These are phyloP conservation scores for Stichopus horrens DNA, from an alignment of 53 echinoderm and acorn worm species.

Conservation along the genomic window DNA sequence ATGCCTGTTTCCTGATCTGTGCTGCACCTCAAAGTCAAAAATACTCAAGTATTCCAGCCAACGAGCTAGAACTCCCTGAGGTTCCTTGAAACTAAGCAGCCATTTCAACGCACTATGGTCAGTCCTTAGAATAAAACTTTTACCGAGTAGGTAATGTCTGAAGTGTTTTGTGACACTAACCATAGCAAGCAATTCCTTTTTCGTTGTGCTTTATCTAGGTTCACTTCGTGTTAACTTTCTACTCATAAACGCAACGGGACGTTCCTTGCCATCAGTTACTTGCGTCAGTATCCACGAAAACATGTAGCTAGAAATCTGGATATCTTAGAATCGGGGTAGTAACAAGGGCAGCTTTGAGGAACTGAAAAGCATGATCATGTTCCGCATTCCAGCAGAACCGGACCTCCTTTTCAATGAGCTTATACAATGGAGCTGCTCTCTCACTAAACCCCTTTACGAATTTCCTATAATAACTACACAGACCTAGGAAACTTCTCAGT, in stretches of 20 bases:
- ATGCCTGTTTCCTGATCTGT: conserved; percentile 49
- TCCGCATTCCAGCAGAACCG: neutral
- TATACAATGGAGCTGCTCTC: conserved; percentile 53
- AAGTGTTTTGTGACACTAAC: conserved; percentile 49
- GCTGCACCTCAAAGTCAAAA: conserved; percentile 40
- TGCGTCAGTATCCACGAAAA: neutral
- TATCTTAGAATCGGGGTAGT: neutral
- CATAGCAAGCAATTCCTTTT: conserved; percentile 49
- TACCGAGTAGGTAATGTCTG: conserved; percentile 57
- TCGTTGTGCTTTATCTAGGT: conserved; percentile 40
- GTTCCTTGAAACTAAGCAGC: conserved; percentile 53
- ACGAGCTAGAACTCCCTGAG: conserved; percentile 49
- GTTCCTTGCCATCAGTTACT: conserved; percentile 26
- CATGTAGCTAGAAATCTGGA: neutral
- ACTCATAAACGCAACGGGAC: neutral
- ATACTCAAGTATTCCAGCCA: conserved; percentile 57
- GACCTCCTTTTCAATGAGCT: conserved; percentile 18
- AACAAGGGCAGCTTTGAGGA: neutral
- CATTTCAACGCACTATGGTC: conserved; percentile 56
- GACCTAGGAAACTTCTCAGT: conserved; percentile 61
- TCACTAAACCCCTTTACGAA: conserved; percentile 55
- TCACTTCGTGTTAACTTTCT: neutral
- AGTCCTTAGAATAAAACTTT: conserved; percentile 38
- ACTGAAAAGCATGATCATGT: neutral
- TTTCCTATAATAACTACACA: conserved; percentile 59